Percentiles rank a stretch among this genome's conserved stretches.
phyloP scores from a whole-genome alignment of 2,888 invertebrate genomes.

The Serrognathus titanus region DNA sequence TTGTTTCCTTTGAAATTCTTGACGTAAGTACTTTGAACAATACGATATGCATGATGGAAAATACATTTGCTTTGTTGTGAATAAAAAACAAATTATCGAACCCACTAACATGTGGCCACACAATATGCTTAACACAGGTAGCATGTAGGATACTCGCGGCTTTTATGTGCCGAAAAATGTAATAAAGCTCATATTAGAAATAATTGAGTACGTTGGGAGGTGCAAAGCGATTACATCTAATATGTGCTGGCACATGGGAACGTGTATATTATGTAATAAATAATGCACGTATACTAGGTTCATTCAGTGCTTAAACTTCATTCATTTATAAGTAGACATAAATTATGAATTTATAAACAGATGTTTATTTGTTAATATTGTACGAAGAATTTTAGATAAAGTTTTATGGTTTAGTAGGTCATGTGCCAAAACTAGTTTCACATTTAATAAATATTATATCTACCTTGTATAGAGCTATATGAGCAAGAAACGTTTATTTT shows the following conservation, averaged over 20 bases:
- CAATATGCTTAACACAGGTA: slow-evolving; percentile 24
- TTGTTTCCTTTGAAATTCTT: not conserved
- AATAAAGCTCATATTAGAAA: slow-evolving; percentile 10
- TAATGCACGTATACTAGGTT: slow-evolving; percentile 15
- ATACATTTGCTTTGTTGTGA: slow-evolving; percentile 1
- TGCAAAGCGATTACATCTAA: not conserved
- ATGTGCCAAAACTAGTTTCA: no score
- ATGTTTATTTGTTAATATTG: no score
- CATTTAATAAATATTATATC: no score
- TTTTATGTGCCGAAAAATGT: not conserved
- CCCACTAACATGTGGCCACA: slow-evolving; percentile 22
- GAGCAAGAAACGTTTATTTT: no score
- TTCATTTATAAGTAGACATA: no score
- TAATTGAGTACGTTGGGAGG: slow-evolving; percentile 10
- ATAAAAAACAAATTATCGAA: slow-evolving; percentile 19
- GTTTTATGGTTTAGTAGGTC: no score
- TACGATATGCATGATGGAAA: slow-evolving; percentile 5
- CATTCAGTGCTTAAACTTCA: not conserved
- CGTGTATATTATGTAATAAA: slow-evolving; percentile 18
- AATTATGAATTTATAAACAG: no score
- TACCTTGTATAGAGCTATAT: no score
- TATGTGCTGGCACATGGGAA: slow-evolving; percentile 1
- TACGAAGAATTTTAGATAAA: no score
- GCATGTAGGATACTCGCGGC: not conserved
- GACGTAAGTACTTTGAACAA: slow-evolving; percentile 9